These are phyloP conservation scores for Microplitis demolitor DNA, from an alignment of 1,140 invertebrate species.

Conservation along the genomic window DNA sequence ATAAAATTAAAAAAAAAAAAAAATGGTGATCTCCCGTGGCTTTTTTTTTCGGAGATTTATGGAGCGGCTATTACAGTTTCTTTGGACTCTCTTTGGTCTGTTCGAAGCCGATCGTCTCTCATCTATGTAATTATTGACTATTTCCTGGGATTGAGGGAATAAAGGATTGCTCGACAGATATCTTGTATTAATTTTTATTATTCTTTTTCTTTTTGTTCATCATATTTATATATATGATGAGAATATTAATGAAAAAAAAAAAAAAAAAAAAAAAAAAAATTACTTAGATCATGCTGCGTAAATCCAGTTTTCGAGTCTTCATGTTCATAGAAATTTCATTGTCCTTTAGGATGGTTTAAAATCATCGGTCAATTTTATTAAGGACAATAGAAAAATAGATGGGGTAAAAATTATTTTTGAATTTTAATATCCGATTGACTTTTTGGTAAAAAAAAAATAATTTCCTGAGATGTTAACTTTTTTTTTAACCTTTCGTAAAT, in stretches of 20 bases:
- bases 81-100: neutral
- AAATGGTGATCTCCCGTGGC: conserved; percentile 6
- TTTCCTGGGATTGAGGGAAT: conserved; percentile 27
- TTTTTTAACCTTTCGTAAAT: too few relatives aligned
- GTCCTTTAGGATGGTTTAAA: neutral
- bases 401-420: too few relatives aligned
- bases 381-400: too few relatives aligned
- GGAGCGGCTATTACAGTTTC: conserved; percentile 18
- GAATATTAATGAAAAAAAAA: neutral
- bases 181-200: conserved; percentile 7
- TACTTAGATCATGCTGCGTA: conserved; percentile 19
- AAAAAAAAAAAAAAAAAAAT: neutral
- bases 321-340: conserved; percentile 18
- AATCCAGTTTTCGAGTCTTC: conserved; percentile 24
- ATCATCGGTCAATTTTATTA: too few relatives aligned
- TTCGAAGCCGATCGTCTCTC: conserved; percentile 12
- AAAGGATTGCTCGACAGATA: conserved; percentile 13
- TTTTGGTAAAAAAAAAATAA: too few relatives aligned
- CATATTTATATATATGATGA: neutral
- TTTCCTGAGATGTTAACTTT: too few relatives aligned
- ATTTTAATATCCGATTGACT: too few relatives aligned
- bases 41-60: conserved; percentile 21
- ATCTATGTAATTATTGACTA: conserved; percentile 33
- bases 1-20: too few relatives aligned
- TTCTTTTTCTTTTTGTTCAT: neutral